Evolutionary conservation across 2,797 vertebrate genomes (phyloP).

Genomic region (Pitangus sulphuratus): DNA sequence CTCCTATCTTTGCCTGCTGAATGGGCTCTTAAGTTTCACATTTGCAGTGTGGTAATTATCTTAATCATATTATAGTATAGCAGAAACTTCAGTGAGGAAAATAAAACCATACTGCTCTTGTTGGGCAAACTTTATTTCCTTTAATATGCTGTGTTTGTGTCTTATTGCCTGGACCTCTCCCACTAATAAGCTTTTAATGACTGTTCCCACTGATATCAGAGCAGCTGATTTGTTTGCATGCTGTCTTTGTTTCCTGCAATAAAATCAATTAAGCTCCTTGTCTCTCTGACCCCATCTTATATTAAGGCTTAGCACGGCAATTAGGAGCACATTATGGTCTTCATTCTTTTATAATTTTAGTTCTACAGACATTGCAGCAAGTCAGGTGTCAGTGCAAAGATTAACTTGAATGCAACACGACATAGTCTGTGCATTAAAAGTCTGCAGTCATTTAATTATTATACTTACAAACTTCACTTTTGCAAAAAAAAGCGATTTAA

Average conservation of each 20-base stretch:
- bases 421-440: neutral
- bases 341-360: neutral
- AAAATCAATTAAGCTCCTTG: slow-evolving; percentile 61
- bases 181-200: slow-evolving; percentile 70
- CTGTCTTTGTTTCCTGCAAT: slow-evolving; percentile 42
- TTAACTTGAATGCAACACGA: neutral
- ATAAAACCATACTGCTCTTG: neutral
- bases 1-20: neutral
- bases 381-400: slow-evolving; percentile 27
- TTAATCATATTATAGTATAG: neutral
- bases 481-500: neutral
- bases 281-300: slow-evolving; percentile 30
- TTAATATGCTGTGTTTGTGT: slow-evolving; percentile 10
- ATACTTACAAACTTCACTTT: neutral
- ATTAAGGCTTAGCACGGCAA: slow-evolving; percentile 21
- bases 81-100: neutral
- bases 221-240: neutral
- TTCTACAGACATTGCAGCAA: slow-evolving; percentile 5
- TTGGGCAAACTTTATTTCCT: neutral
- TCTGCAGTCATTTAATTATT: slow-evolving; percentile 7
- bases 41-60: neutral
- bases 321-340: slow-evolving; percentile 1
- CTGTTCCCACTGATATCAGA: neutral
- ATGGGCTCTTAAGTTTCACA: neutral
- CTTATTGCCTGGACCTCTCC: slow-evolving; percentile 13